A percentile compares a stretch with the other conserved stretches of the same genome.
Conservation (phyloP, 2,113 vertebrate species). For the Lagenorhynchus albirostris region DNA sequence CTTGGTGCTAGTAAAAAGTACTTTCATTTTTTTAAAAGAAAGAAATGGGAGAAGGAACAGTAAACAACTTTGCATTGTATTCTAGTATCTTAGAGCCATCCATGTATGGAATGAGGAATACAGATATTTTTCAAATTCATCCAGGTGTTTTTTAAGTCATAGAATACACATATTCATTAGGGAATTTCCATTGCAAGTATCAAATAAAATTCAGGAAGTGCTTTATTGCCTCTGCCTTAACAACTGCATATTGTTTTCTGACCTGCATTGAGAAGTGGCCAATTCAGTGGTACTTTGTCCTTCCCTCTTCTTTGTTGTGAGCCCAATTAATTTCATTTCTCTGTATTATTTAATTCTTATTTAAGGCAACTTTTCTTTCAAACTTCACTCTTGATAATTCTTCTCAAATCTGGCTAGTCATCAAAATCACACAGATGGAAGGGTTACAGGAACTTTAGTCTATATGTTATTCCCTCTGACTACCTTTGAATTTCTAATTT, state of each 20-base stretch:
- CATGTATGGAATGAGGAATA: not conserved
- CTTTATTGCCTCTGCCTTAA: not conserved
- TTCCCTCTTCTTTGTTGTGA: not conserved
- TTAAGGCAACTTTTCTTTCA: constrained; percentile 5
- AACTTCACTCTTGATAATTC: not conserved
- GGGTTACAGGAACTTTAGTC: not conserved
- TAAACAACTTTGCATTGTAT: not conserved
- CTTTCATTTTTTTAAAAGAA: not conserved
- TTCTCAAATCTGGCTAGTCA: not conserved
- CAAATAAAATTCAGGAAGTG: not conserved
- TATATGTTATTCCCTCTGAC: not conserved
- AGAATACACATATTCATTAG: not conserved
- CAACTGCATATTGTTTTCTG: not conserved
- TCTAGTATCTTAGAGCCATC: not conserved
- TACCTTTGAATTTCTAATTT: not conserved
- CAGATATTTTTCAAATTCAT: not conserved
- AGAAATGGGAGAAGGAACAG: not conserved
- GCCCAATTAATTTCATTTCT: not conserved
- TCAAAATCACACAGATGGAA: not conserved
- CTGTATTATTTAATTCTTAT: not conserved
- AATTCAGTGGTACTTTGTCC: not conserved
- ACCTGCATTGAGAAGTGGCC: not conserved
- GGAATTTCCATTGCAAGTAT: not conserved
- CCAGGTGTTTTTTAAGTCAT: not conserved
- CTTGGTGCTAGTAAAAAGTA: not conserved